phyloP scores from a whole-genome alignment of 2,113 vertebrate species.

The Otis tarda region DNA sequence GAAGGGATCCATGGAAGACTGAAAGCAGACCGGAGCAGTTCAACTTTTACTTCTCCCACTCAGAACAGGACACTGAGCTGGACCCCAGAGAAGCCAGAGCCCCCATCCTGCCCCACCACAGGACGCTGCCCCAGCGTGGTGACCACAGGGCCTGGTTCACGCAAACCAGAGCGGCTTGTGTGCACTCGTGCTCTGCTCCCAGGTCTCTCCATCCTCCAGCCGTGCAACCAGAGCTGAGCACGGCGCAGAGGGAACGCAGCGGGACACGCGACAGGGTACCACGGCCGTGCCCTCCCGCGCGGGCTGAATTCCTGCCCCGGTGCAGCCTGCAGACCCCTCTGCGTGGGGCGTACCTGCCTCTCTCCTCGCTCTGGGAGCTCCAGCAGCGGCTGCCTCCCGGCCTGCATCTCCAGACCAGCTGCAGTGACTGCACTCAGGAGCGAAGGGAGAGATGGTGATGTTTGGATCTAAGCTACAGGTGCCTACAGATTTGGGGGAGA shows the following conservation, averaged over 20 bases:
- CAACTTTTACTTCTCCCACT: neutral
- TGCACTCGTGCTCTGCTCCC: neutral
- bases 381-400: neutral
- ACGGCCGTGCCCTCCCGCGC: rapidly evolving
- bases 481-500: neutral
- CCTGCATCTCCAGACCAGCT: neutral
- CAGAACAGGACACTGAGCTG: neutral
- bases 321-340: neutral
- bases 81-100: neutral
- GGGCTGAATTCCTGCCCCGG: neutral
- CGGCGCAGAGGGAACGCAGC: rapidly evolving
- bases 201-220: neutral
- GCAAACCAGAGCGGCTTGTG: neutral
- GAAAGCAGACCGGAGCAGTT: neutral
- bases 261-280: rapidly evolving
- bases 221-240: neutral
- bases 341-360: rapidly evolving
- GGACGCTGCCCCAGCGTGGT: neutral
- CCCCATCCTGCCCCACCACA: neutral
- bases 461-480: neutral
- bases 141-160: neutral
- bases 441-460: neutral
- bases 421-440: neutral
- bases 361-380: neutral
- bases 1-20: neutral